Percentiles rank a stretch among this genome's conserved stretches.
These are phyloP conservation scores for Hypercompe scribonia DNA, from an alignment of 2,888 invertebrate species.

Conservation along the genomic window DNA sequence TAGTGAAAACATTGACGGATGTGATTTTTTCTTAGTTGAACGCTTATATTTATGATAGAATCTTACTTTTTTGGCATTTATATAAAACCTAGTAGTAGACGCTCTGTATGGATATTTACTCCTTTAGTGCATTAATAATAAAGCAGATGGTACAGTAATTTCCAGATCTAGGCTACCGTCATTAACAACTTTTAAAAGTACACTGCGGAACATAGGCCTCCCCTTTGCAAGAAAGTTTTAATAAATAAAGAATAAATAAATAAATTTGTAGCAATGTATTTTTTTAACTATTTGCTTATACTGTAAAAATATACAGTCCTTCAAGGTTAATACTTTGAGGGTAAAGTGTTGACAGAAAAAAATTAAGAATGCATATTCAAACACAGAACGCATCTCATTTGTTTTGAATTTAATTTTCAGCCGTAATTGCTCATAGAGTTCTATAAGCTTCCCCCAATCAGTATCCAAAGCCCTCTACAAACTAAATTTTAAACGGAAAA, in stretches of 20 bases:
- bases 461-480: conserved; percentile 37
- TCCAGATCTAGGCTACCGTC: neutral
- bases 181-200: too few relatives aligned
- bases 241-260: too few relatives aligned
- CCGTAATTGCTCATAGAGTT: conserved; percentile 1
- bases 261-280: too few relatives aligned
- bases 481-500: conserved; percentile 52
- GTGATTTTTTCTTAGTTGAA: too few relatives aligned
- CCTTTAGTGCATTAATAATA: neutral
- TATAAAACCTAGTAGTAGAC: neutral
- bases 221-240: too few relatives aligned
- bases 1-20: too few relatives aligned
- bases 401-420: neutral
- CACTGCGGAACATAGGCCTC: too few relatives aligned
- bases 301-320: too few relatives aligned
- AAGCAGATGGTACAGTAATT: neutral
- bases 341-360: neutral
- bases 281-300: too few relatives aligned
- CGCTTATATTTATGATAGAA: too few relatives aligned
- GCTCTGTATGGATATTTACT: neutral
- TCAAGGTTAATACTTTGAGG: neutral
- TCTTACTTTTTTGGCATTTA: neutral
- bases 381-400: neutral
- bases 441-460: conserved; percentile 38
- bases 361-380: neutral